A percentile compares a stretch with the other conserved stretches of the same genome.
phyloP scores from a whole-genome alignment of 2,113 vertebrate species.

The Cromileptes altivelis region DNA sequence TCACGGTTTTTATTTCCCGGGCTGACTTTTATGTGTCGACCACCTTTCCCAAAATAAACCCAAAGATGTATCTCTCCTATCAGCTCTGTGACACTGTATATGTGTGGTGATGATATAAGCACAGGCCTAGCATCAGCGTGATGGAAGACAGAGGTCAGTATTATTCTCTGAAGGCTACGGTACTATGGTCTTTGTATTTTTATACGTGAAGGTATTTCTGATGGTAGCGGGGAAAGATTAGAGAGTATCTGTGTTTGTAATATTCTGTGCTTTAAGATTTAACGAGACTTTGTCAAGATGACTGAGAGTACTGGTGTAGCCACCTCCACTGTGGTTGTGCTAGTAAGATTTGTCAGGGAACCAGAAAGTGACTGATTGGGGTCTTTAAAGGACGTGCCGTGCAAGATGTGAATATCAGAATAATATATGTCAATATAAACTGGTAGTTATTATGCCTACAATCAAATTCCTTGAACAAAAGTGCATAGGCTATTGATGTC shows the following conservation, averaged over 20 bases:
- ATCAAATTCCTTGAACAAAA: slow-evolving; percentile 59
- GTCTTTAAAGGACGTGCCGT: slow-evolving; percentile 66
- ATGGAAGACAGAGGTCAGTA: neutral
- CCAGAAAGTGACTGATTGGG: slow-evolving; percentile 67
- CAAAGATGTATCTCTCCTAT: slow-evolving; percentile 46
- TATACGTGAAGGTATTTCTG: slow-evolving; percentile 56
- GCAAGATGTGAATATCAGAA: slow-evolving; percentile 81
- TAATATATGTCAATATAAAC: slow-evolving; percentile 82
- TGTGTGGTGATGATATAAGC: slow-evolving; percentile 20
- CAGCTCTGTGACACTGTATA: slow-evolving; percentile 43
- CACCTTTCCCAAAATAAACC: slow-evolving; percentile 39
- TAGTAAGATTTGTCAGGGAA: slow-evolving; percentile 59
- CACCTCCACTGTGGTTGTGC: neutral
- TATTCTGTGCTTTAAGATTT: slow-evolving; percentile 50
- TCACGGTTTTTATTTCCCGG: slow-evolving; percentile 52
- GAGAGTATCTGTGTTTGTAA: slow-evolving; percentile 51
- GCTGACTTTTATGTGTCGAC: slow-evolving; percentile 10
- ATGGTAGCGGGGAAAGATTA: slow-evolving; percentile 32
- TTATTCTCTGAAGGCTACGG: slow-evolving; percentile 30
- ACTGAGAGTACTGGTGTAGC: slow-evolving; percentile 33
- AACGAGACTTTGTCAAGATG: slow-evolving; percentile 40
- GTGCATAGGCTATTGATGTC: slow-evolving; percentile 72
- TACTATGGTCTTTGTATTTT: slow-evolving; percentile 61
- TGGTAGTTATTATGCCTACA: slow-evolving; percentile 65
- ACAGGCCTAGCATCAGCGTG: neutral